Conservation (phyloP, 2,888 invertebrate species). For the Agrochola circellaris region DNA sequence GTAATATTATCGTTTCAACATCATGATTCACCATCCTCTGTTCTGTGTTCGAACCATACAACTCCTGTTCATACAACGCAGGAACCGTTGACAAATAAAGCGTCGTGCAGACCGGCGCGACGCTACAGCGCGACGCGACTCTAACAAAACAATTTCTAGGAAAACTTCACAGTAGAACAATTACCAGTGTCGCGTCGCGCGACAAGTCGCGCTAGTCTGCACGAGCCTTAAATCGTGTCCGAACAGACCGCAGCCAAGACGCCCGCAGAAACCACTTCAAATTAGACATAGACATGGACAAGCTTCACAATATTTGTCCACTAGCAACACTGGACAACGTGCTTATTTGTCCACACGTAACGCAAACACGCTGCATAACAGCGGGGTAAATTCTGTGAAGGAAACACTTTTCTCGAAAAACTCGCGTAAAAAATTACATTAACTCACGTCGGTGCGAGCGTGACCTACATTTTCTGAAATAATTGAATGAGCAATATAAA, state of each 20-base stretch:
- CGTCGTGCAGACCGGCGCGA: too few species aligned
- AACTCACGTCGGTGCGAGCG: constrained; percentile 11
- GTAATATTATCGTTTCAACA: neutral
- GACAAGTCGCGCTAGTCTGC: too few species aligned
- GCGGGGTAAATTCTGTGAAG: neutral
- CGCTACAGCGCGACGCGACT: too few species aligned
- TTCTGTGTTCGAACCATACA: neutral
- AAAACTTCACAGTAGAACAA: too few species aligned
- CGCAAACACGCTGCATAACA: constrained; percentile 9
- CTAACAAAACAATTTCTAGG: too few species aligned
- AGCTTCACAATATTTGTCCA: constrained; percentile 31
- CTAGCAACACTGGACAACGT: constrained; percentile 10
- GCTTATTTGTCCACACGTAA: constrained; percentile 28
- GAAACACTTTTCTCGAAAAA: constrained; percentile 38
- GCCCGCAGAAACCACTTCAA: constrained; percentile 34
- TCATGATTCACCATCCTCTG: neutral
- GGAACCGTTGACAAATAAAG: constrained; percentile 22
- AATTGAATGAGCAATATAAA: constrained; percentile 41
- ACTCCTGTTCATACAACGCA: neutral
- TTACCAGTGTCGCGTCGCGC: too few species aligned
- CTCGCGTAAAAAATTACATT: constrained; percentile 40
- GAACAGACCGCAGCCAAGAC: constrained; percentile 5
- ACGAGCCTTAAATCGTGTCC: neutral
- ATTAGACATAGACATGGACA: constrained; percentile 17
- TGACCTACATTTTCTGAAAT: constrained; percentile 34